phyloP scores from a whole-genome alignment of 2,797 vertebrate genomes.

The Dromococcyx pavoninus region DNA sequence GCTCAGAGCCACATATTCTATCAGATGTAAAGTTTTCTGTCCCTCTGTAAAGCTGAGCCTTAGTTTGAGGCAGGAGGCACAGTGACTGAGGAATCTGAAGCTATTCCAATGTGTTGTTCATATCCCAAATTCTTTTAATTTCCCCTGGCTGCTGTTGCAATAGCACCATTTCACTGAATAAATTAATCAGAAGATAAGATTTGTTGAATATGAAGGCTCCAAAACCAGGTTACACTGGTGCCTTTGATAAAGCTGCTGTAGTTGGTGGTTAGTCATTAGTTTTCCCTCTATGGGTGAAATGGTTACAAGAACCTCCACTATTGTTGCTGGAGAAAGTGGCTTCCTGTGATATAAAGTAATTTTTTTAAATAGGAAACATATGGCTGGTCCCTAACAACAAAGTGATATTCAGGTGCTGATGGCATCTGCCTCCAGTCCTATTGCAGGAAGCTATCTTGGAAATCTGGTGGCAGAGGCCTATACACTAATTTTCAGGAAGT shows the following conservation, averaged over 20 bases:
- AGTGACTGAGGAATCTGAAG: conserved; percentile 1
- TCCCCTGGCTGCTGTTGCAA: conserved; percentile 44
- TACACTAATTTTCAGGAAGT: conserved; percentile 24
- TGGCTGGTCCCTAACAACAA: conserved; percentile 60
- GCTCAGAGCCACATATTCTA: not conserved
- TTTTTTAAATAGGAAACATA: conserved; percentile 76
- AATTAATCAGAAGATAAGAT: conserved; percentile 20
- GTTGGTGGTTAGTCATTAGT: not conserved
- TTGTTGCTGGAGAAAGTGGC: conserved; percentile 64
- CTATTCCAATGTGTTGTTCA: conserved; percentile 26
- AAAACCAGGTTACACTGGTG: not conserved
- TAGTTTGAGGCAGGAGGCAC: not conserved
- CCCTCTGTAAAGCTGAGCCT: not conserved
- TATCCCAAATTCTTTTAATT: conserved; percentile 46
- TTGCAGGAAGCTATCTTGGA: conserved; percentile 61
- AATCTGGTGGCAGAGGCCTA: conserved; percentile 54
- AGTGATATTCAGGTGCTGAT: conserved; percentile 70
- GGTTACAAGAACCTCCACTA: conserved; percentile 45
- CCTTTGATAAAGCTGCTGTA: not conserved
- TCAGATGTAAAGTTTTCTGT: not conserved
- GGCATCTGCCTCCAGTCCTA: conserved; percentile 47
- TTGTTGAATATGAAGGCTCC: not conserved
- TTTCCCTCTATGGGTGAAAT: conserved; percentile 34
- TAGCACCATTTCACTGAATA: conserved; percentile 25
- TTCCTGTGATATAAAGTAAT: conserved; percentile 75